Evolutionary conservation across 2,113 vertebrate species (phyloP).

Genomic region (Excalfactoria chinensis): DNA sequence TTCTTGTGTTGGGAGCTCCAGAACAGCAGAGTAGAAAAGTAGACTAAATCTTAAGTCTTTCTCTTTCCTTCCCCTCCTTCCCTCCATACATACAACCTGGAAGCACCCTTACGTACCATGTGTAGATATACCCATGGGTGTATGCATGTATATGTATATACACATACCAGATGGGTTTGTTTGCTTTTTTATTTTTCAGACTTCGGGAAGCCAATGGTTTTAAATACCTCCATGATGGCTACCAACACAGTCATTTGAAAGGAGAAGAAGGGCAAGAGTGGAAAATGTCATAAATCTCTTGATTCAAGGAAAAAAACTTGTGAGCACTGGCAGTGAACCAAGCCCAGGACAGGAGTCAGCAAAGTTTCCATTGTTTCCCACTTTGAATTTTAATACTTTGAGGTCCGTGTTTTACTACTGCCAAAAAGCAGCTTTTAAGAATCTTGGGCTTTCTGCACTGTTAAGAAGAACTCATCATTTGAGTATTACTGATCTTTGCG

Average conservation of each 20-base stretch:
- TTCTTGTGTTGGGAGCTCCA: no score
- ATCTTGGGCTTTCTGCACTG: not conserved
- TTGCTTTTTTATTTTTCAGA: not conserved
- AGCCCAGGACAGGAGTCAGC: not conserved
- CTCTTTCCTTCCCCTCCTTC: not conserved
- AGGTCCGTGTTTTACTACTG: not conserved
- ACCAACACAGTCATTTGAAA: not conserved
- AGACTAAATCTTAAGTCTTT: not conserved
- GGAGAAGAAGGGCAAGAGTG: not conserved
- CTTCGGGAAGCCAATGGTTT: not conserved
- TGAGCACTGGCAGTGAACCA: not conserved
- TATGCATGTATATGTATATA: not conserved
- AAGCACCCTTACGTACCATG: not conserved
- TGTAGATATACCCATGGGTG: not conserved
- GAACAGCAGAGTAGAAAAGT: no score
- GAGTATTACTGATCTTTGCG: not conserved
- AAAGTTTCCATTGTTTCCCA: not conserved
- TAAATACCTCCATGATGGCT: not conserved
- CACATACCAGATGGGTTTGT: not conserved
- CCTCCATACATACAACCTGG: not conserved
- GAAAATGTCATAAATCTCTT: not conserved
- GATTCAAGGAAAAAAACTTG: not conserved
- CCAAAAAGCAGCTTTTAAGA: not conserved
- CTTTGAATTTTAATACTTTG: not conserved
- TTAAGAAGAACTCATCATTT: not conserved